Conservation (phyloP, 2,113 vertebrate species). For the Callocephalon fimbriatum region DNA sequence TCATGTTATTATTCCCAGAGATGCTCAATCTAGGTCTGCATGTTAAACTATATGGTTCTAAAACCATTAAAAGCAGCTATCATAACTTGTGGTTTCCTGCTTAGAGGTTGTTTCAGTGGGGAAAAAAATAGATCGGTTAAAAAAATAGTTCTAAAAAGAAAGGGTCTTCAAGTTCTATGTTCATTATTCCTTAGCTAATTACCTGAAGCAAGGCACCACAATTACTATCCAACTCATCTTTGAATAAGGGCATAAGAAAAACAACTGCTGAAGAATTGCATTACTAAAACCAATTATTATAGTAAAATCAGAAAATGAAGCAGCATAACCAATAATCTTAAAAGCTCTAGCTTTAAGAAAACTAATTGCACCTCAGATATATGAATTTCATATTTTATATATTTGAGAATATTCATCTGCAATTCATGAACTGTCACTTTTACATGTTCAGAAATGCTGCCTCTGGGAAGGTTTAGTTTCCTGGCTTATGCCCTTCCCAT, state of each 20-base stretch:
- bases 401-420: not conserved
- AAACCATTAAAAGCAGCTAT: not conserved
- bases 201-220: not conserved
- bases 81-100: not conserved
- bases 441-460: not conserved
- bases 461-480: not conserved
- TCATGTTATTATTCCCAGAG: not conserved
- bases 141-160: not conserved
- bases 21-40: not conserved
- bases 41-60: not conserved
- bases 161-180: not conserved
- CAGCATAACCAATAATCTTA: not conserved
- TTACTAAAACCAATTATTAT: not conserved
- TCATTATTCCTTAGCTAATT: not conserved
- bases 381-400: not conserved
- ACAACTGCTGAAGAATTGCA: not conserved
- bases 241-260: not conserved
- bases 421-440: not conserved
- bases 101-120: not conserved
- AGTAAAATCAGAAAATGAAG: not conserved
- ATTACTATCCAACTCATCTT: not conserved
- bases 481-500: not conserved
- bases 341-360: not conserved
- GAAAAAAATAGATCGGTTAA: not conserved
- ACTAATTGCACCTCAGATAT: not conserved